phyloP scores from a whole-genome alignment of 2,888 invertebrate species.

The Drosophila paucipuncta region DNA sequence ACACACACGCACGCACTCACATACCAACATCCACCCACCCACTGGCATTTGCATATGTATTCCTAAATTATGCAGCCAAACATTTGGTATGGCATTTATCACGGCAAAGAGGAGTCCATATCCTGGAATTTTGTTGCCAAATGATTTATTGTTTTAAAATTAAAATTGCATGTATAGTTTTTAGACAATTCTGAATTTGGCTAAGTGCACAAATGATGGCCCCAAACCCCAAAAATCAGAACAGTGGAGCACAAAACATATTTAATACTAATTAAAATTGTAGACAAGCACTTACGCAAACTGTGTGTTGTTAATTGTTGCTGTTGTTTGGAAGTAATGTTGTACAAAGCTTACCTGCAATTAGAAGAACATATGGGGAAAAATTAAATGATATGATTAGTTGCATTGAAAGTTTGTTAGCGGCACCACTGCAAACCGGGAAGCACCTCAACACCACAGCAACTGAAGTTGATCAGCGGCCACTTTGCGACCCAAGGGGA shows the following conservation, averaged over 20 bases:
- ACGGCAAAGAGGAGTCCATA: background rate
- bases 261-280: constrained; percentile 76
- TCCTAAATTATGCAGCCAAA: constrained; percentile 49
- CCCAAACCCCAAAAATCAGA: background rate
- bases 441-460: background rate
- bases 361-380: constrained; percentile 69
- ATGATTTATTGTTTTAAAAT: constrained; percentile 72
- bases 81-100: constrained; percentile 48
- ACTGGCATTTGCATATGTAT: constrained; percentile 6
- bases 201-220: constrained; percentile 56
- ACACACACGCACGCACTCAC: constrained; percentile 12
- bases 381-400: constrained; percentile 44
- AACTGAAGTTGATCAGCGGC: constrained; percentile 40
- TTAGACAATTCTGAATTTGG: constrained; percentile 41
- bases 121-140: constrained; percentile 8
- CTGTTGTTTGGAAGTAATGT: constrained; percentile 28
- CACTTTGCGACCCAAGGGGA: constrained; percentile 23
- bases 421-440: background rate
- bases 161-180: constrained; percentile 52
- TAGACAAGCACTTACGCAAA: constrained; percentile 72
- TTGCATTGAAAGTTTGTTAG: constrained; percentile 33
- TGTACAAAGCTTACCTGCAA: constrained; percentile 75
- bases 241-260: constrained; percentile 26
- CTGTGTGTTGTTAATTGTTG: constrained; percentile 33
- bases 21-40: background rate